phyloP scores from a whole-genome alignment of 1,140 invertebrate species.

The Hyles euphorbiae region DNA sequence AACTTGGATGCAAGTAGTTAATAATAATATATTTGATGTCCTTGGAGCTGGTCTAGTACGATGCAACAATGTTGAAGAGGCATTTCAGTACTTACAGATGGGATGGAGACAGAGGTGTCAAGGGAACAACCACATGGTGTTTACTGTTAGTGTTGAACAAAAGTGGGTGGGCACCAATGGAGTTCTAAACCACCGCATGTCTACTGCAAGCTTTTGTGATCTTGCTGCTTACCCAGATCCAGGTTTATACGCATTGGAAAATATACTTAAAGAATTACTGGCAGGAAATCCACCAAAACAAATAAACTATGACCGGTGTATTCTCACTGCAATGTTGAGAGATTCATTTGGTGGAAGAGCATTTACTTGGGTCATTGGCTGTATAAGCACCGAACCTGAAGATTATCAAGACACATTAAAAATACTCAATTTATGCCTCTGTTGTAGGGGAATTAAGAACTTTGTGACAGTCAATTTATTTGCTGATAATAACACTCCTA shows the following conservation, averaged over 20 bases:
- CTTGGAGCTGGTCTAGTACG: constrained; percentile 75
- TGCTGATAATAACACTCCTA: constrained; percentile 78
- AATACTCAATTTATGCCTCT: constrained; percentile 78
- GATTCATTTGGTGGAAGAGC: constrained; percentile 83
- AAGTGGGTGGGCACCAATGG: constrained; percentile 78
- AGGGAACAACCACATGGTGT: constrained; percentile 77
- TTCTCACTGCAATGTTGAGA: constrained; percentile 79
- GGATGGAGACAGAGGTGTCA: constrained; percentile 61
- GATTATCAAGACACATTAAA: constrained; percentile 79
- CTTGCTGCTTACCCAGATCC: constrained; percentile 78
- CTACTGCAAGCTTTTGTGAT: constrained; percentile 83
- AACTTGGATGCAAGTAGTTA: constrained; percentile 80
- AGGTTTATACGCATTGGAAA: constrained; percentile 78
- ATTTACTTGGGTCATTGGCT: constrained; percentile 80
- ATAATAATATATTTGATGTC: constrained; percentile 76
- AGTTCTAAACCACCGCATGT: constrained; percentile 76
- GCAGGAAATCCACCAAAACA: constrained; percentile 75
- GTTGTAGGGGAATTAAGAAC: constrained; percentile 79
- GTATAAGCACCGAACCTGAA: constrained; percentile 78
- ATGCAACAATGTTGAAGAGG: constrained; percentile 74
- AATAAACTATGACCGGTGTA: constrained; percentile 79
- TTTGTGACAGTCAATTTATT: constrained; percentile 82
- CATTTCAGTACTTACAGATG: constrained; percentile 75
- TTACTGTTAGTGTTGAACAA: constrained; percentile 82
- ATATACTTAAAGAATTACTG: constrained; percentile 77